Evolutionary conservation across 2,797 vertebrate species (phyloP).

Genomic region (Hoplostethus atlanticus): DNA sequence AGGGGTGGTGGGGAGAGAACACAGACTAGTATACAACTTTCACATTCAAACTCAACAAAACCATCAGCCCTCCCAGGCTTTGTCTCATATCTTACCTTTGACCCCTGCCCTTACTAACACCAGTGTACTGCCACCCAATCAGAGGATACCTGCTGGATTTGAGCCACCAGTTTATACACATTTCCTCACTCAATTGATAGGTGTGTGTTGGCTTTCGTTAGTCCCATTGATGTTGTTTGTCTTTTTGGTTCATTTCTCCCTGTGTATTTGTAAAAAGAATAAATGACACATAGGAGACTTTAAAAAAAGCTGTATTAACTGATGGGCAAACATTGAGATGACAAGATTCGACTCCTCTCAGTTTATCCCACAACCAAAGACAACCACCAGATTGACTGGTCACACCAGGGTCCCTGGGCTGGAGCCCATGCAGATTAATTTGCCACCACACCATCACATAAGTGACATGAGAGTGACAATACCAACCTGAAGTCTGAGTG

Average conservation of each 20-base stretch:
- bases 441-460: conserved; percentile 11
- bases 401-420: conserved; percentile 29
- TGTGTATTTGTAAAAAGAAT: conserved; percentile 63
- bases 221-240: conserved; percentile 41
- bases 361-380: conserved; percentile 73
- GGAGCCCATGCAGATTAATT: conserved; percentile 8
- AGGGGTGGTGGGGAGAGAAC: conserved; percentile 52
- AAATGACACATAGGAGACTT: conserved; percentile 31
- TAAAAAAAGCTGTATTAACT: conserved; percentile 27
- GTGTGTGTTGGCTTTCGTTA: conserved; percentile 45
- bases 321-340: conserved; percentile 32
- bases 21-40: conserved; percentile 55
- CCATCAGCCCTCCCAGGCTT: conserved; percentile 33
- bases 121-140: conserved; percentile 76
- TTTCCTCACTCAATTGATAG: conserved; percentile 32
- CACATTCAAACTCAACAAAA: conserved; percentile 39
- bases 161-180: conserved; percentile 72
- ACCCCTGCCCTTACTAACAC: conserved; percentile 38
- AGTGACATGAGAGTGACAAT: conserved; percentile 7
- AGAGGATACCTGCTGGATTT: conserved; percentile 76
- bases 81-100: conserved; percentile 54
- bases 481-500: conserved; percentile 25
- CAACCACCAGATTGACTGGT: conserved; percentile 51
- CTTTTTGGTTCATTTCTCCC: conserved; percentile 48
- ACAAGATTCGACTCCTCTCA: conserved; percentile 44